phyloP scores from a whole-genome alignment of 2,797 vertebrate genomes.

The Trichosurus vulpecula region DNA sequence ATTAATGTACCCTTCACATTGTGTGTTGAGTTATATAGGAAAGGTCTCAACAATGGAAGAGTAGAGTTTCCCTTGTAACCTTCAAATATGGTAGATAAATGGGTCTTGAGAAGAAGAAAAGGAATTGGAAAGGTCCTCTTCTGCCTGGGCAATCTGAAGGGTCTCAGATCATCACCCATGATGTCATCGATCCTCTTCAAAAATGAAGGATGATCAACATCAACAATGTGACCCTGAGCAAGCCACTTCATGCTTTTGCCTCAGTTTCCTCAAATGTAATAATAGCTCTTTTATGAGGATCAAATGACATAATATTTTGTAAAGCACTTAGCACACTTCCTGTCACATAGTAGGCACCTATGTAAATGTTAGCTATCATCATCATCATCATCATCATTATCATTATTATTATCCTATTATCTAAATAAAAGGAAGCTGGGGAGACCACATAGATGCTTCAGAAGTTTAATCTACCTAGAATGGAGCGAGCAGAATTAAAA shows the following conservation, averaged over 20 bases:
- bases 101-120: neutral
- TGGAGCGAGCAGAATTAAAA: neutral
- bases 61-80: slow-evolving; percentile 17
- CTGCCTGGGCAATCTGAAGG: neutral
- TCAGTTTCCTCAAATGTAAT: neutral
- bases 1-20: slow-evolving; percentile 20
- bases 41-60: neutral
- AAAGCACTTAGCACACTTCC: neutral
- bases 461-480: neutral
- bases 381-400: no score
- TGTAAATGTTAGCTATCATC: neutral
- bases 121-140: neutral
- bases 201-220: neutral
- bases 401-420: neutral
- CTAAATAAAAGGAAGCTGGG: neutral
- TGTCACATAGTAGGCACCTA: neutral
- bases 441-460: neutral
- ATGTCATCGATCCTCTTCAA: neutral
- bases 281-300: neutral
- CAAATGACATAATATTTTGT: neutral
- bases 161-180: neutral
- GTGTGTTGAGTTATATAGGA: slow-evolving; percentile 36
- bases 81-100: neutral
- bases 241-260: neutral
- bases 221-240: neutral